These are phyloP conservation scores for Stegastes partitus DNA, from an alignment of 2,113 vertebrate species.

Conservation along the genomic window DNA sequence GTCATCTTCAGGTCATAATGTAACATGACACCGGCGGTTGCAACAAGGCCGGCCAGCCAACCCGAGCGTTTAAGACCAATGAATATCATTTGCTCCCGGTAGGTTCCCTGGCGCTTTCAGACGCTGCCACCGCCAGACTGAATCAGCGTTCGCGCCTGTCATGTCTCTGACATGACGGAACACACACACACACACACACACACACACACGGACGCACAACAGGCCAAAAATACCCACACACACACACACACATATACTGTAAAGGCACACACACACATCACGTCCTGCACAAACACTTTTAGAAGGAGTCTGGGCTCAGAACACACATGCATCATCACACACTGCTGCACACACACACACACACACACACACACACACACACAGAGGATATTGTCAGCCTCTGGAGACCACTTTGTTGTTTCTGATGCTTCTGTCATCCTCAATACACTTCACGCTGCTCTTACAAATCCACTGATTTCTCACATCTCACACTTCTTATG, in stretches of 20 bases:
- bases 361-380: constrained; percentile 51
- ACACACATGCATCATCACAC: constrained; percentile 54
- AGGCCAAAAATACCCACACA: too few relatives aligned
- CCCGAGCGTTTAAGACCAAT: constrained; percentile 85
- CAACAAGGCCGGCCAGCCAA: constrained; percentile 78
- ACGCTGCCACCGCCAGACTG: constrained; percentile 75
- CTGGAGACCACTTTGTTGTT: constrained; percentile 81
- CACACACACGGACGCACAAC: constrained; percentile 8
- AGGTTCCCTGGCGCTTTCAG: constrained; percentile 76
- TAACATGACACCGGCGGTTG: constrained; percentile 83
- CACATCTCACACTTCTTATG: constrained; percentile 60
- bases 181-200: constrained; percentile 56
- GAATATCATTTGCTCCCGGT: constrained; percentile 85
- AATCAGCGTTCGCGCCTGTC: constrained; percentile 82
- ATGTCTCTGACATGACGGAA: constrained; percentile 72
- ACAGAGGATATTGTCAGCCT: constrained; percentile 66
- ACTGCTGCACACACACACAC: constrained; percentile 25
- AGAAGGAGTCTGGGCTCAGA: constrained; percentile 31
- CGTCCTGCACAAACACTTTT: constrained; percentile 27
- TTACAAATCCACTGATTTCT: constrained; percentile 74
- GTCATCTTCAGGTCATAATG: constrained; percentile 84
- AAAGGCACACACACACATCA: background rate
- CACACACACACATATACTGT: constrained; percentile 12
- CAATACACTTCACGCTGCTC: constrained; percentile 72
- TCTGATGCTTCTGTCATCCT: constrained; percentile 78